Conservation (phyloP, 2,888 invertebrate genomes). For the Trypoxylon attenuatum region DNA sequence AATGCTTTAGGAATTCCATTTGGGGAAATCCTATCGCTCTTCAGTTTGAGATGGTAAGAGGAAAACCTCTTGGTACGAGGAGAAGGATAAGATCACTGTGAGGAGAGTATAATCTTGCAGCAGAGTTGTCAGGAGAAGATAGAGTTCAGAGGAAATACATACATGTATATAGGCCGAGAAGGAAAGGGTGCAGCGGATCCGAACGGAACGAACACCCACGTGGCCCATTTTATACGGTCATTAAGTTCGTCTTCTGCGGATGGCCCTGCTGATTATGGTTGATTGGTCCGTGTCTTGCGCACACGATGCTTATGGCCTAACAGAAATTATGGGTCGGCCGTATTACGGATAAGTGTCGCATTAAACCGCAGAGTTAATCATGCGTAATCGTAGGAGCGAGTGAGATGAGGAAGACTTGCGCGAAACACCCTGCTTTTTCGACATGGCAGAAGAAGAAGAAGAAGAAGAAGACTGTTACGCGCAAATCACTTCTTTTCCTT, state of each 20-base stretch:
- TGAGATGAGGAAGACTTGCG: not conserved
- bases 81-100: too few relatives aligned
- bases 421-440: not conserved
- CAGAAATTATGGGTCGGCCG: conserved; percentile 36
- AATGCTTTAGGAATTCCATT: too few relatives aligned
- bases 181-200: conserved; percentile 29
- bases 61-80: too few relatives aligned
- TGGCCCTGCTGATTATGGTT: conserved; percentile 52
- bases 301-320: conserved; percentile 8
- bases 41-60: too few relatives aligned
- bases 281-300: conserved; percentile 52
- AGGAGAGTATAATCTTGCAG: too few relatives aligned
- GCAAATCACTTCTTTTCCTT: not conserved
- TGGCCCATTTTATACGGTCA: conserved; percentile 51
- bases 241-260: conserved; percentile 56
- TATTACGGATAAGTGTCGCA: conserved; percentile 31
- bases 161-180: too few relatives aligned
- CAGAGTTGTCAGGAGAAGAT: too few relatives aligned
- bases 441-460: not conserved
- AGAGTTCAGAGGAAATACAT: too few relatives aligned
- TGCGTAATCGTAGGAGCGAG: conserved; percentile 10
- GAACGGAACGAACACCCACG: conserved; percentile 51
- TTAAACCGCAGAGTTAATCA: conserved; percentile 24
- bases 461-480: not conserved
- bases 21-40: too few relatives aligned